These are phyloP conservation scores for Acanthochromis polyacanthus DNA, from an alignment of 2,113 vertebrate species.

Conservation along the genomic window DNA sequence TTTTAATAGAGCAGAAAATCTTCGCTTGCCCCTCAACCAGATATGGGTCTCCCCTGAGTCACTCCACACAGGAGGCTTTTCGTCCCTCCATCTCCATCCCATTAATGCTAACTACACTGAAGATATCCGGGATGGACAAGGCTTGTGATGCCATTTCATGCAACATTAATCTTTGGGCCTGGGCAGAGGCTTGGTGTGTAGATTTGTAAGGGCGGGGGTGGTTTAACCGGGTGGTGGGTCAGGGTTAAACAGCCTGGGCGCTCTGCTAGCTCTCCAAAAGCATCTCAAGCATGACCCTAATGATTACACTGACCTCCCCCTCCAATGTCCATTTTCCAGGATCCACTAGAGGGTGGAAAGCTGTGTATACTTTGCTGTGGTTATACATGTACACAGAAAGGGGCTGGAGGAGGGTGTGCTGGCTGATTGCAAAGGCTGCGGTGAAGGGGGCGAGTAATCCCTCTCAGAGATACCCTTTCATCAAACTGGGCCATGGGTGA, in stretches of 20 bases:
- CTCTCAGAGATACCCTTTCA: constrained; percentile 67
- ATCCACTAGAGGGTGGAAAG: constrained; percentile 41
- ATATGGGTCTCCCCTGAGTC: constrained; percentile 31
- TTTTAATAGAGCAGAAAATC: constrained; percentile 56
- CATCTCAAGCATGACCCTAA: constrained; percentile 73
- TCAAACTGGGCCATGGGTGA: constrained; percentile 71
- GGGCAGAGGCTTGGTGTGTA: constrained; percentile 43
- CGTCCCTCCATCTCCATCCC: constrained; percentile 37
- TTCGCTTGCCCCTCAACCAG: constrained; percentile 33
- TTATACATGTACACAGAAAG: constrained; percentile 61
- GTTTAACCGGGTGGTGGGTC: constrained; percentile 40
- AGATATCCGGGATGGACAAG: constrained; percentile 59
- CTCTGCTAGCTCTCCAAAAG: constrained; percentile 64
- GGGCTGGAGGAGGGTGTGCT: constrained; percentile 47
- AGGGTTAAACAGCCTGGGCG: constrained; percentile 67
- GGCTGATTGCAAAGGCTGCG: constrained; percentile 64
- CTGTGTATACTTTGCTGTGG: constrained; percentile 65
- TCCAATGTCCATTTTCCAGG: constrained; percentile 53
- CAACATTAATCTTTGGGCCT: constrained; percentile 73
- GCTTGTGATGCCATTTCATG: constrained; percentile 76
- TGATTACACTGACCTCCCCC: constrained; percentile 64
- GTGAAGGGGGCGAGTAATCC: constrained; percentile 60
- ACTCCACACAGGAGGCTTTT: constrained; percentile 26
- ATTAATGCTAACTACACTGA: constrained; percentile 58
- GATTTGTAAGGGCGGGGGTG: constrained; percentile 33